Conservation (phyloP, 1,140 invertebrate species). For the Ceratina calcarata region DNA sequence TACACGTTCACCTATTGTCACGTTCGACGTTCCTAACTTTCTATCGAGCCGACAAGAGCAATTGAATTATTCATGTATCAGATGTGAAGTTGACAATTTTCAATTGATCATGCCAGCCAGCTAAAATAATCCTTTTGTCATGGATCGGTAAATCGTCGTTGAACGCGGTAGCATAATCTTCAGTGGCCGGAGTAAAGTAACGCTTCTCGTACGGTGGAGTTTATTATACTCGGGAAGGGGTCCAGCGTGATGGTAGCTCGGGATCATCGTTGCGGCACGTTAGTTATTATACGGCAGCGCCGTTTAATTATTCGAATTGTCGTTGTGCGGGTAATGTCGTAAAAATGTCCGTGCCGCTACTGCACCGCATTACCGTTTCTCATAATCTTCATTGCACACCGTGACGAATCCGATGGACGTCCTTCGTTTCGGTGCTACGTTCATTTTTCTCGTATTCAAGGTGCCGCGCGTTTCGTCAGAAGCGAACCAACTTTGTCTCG, state of each 20-base stretch:
- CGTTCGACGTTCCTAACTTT: background rate
- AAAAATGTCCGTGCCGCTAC: constrained; percentile 31
- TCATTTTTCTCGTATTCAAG: too few species aligned
- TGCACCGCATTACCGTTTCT: constrained; percentile 25
- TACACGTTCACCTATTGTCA: constrained; percentile 11
- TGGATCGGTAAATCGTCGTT: background rate
- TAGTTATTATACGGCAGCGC: constrained; percentile 30
- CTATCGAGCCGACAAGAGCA: too few species aligned
- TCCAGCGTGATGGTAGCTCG: too few species aligned
- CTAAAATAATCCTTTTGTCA: too few species aligned
- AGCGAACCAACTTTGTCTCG: too few species aligned
- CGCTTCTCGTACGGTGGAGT: constrained; percentile 23
- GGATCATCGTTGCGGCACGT: constrained; percentile 33
- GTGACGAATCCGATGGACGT: background rate
- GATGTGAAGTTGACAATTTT: too few species aligned
- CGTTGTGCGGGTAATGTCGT: constrained; percentile 14
- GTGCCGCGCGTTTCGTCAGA: too few species aligned
- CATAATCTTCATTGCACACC: constrained; percentile 29
- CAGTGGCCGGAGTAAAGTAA: constrained; percentile 13
- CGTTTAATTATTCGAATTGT: constrained; percentile 45
- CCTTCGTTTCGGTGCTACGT: background rate
- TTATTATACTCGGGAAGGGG: constrained; percentile 38
- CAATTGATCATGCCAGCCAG: too few species aligned
- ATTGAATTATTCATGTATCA: too few species aligned
- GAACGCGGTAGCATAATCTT: constrained; percentile 16